Evolutionary conservation across 2,797 vertebrate species (phyloP), one percentile per base, ranked within the genome.

Genomic region (Rhincodon typus): DNA sequence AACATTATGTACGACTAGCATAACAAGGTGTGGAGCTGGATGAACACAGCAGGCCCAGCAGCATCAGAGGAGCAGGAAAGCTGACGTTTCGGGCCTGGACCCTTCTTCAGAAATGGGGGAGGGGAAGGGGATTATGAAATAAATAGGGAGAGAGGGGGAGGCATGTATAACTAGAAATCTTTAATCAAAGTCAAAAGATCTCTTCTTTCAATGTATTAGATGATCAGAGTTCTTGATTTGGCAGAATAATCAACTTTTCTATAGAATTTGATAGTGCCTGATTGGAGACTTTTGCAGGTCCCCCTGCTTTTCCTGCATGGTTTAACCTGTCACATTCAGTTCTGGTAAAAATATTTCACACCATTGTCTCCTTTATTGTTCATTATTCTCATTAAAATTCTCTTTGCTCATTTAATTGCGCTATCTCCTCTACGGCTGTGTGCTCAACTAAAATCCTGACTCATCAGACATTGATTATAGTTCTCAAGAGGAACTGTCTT

Each of bases 401-500:
- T 12, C 62, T 66, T 69, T 10, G 62, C 21, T 25, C 90, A 69
- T 69, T 93, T 69, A 93, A 93, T 69, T 42, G n/a, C 42, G 19
- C 66, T 69, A n/a, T 69, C 90, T 93, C n/a, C 90, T n/a, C 67
- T 5, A 42, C 8, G 21, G 66, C 66, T 93, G n/a, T 93, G 62
- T 93, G 27, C n/a, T 69, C 90, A 69, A 69, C 82, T 25, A 46
- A 84, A 84, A 46, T 84, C 42, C 46, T 84, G 82, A 25, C n/a
- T 93, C 69, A 66, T 69, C 90, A 93, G 90, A 67, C 66, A 93
- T 62, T 93, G 90, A 93, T 93, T 93, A 93, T 69, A 93, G 90
- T 93, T 93, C 38, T 93, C 42, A 69, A 93, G 66, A 93, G n/a
- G 42, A 93, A 42, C 67, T 93, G 66, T 93, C 90, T 69, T 93